phyloP scores from a whole-genome alignment of 2,888 invertebrate genomes.

The Galerucella pusilla region DNA sequence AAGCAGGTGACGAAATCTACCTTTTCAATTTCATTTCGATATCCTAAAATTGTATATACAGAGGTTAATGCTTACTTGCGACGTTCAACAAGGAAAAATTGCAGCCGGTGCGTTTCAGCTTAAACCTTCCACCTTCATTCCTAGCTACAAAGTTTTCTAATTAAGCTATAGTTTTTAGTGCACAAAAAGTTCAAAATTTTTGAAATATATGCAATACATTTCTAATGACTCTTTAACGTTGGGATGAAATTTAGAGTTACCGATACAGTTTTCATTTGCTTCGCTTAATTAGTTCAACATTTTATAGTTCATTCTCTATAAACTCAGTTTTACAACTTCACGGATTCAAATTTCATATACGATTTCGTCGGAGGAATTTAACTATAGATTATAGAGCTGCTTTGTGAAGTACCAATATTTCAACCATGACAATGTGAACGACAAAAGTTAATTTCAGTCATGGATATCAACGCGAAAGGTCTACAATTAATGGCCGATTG shows the following conservation, averaged over 20 bases:
- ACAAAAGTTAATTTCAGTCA: slow-evolving; percentile 34
- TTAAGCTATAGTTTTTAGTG: too few species aligned
- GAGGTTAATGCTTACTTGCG: too few species aligned
- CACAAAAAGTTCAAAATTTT: too few species aligned
- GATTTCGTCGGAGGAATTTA: background rate
- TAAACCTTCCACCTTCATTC: too few species aligned
- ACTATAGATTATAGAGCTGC: slow-evolving; percentile 9
- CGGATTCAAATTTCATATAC: background rate
- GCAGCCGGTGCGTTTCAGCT: too few species aligned
- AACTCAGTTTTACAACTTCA: background rate
- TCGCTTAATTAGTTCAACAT: background rate
- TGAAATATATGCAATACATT: too few species aligned
- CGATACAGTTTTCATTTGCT: background rate
- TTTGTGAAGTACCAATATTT: slow-evolving; percentile 21
- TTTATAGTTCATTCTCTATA: background rate
- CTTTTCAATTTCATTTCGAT: too few species aligned
- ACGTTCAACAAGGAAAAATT: too few species aligned
- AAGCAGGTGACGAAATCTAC: too few species aligned
- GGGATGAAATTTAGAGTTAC: background rate
- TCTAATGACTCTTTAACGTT: background rate
- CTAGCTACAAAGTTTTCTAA: too few species aligned
- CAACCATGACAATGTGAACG: slow-evolving; percentile 29
- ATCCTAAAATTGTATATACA: too few species aligned
- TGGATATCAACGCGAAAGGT: slow-evolving; percentile 22
- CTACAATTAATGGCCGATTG: slow-evolving; percentile 29